Conservation (phyloP, 2,797 vertebrate genomes). For the Siniperca undulata region DNA sequence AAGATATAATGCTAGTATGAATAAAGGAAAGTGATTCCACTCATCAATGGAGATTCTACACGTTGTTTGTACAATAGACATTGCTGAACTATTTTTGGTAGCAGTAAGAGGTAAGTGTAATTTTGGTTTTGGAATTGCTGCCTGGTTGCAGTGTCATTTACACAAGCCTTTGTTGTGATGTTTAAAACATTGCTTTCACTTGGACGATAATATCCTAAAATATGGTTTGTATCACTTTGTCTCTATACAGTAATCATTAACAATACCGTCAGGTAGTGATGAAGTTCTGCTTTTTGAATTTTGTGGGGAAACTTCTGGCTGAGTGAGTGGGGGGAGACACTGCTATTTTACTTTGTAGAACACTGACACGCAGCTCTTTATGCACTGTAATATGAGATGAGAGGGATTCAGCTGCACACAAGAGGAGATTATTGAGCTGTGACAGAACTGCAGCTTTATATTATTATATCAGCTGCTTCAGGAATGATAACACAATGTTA, state of each 20-base stretch:
- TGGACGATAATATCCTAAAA: neutral
- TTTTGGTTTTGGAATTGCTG: conserved; percentile 11
- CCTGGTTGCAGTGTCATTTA: neutral
- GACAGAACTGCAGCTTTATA: conserved; percentile 28
- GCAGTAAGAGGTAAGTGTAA: neutral
- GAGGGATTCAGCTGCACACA: conserved; percentile 22
- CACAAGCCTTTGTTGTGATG: neutral
- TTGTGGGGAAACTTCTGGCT: neutral
- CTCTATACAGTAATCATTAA: neutral
- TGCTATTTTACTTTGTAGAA: conserved; percentile 6
- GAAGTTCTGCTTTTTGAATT: conserved; percentile 11
- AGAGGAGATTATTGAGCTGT: conserved; percentile 35
- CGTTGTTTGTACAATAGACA: conserved; percentile 1
- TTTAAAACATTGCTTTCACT: neutral
- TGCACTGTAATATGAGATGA: conserved; percentile 55
- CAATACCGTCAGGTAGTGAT: too few relatives aligned
- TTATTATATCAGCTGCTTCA: conserved; percentile 16
- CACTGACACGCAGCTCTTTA: conserved; percentile 33
- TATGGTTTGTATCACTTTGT: neutral
- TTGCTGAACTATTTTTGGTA: neutral
- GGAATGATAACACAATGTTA: conserved; percentile 7
- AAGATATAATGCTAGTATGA: neutral
- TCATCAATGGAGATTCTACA: neutral
- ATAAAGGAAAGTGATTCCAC: neutral
- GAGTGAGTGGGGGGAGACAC: neutral